These are phyloP conservation scores for Sibirionetta formosa DNA, from an alignment of 2,797 vertebrate genomes.

Conservation along the genomic window DNA sequence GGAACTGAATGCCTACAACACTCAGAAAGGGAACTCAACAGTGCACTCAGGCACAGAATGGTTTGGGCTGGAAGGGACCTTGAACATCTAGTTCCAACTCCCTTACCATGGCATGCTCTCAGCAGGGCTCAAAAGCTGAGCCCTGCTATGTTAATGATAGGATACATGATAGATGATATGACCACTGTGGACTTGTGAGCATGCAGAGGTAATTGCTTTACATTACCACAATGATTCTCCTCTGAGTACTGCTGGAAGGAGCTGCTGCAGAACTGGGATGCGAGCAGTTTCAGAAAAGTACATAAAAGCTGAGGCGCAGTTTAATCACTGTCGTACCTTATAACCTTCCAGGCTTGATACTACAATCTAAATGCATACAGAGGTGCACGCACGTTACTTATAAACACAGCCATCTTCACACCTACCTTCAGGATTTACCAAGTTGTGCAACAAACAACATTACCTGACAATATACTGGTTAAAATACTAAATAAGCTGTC, in stretches of 20 bases:
- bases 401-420: background rate
- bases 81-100: background rate
- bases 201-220: conserved; percentile 43
- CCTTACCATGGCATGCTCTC: background rate
- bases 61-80: background rate
- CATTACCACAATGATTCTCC: conserved; percentile 33
- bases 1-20: background rate
- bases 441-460: conserved; percentile 51
- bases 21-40: background rate
- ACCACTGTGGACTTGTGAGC: background rate
- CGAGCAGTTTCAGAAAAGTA: background rate
- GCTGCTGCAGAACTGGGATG: background rate
- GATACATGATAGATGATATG: background rate
- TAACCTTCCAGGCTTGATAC: background rate
- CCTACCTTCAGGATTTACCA: conserved; percentile 3
- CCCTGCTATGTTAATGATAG: background rate
- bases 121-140: conserved; percentile 19
- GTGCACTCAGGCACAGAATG: background rate
- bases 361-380: background rate
- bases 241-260: background rate
- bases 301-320: background rate
- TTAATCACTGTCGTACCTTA: background rate
- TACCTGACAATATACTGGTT: conserved; percentile 39
- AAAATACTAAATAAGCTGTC: conserved; percentile 52
- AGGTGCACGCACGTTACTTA: accelerated